Evolutionary conservation across 1,140 invertebrate species (phyloP), one percentile per base, ranked within the genome.

Genomic region (Psilanteris sp.): DNA sequence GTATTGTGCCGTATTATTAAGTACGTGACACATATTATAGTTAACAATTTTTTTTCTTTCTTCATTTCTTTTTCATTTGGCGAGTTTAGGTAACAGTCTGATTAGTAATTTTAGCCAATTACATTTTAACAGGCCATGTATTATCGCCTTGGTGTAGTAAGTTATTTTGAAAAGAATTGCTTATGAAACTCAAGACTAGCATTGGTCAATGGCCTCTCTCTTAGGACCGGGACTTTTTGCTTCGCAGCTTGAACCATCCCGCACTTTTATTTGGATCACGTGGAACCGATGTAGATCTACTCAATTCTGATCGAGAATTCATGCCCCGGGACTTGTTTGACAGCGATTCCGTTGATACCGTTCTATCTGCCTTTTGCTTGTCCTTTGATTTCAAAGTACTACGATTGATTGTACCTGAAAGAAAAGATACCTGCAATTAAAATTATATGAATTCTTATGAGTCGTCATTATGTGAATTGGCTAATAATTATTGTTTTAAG

Each of bases 241-340:
- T 91, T 81, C 91, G 91, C 68, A 91, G 85, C 81, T 92, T 93
- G 78, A 93, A 93, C 92, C 92, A 93, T 54, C 92, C 92, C 18
- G 92, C 91, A 48, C 91, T 91, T 76, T 93, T 92, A 80, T 91
- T 91, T 46, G 90, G 89, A 77, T 93, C 91, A 70, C 92, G 91
- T 55, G 92, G 92, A 88, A 93, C 92, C 0, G 92, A 93, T 20
- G 92, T 90, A 0, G 92, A 93, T 66, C 92, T 87, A 80, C 81
- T 81, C 68, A 88, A 43, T 64, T 88, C 80, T 68, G 84, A 73
- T 39, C 90, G 88, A 10, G 82, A 85, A 44, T 84, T 88, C 3
- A 88, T 83, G 57, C 81, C 86, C 37, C 84, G 84, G 31, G 84
- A 84, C 43, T 89, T 87, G 66, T 79, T 85, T 32, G 88, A 87